Conservation (phyloP, 2,113 vertebrate genomes). For the Phrynocephalus versicolor region DNA sequence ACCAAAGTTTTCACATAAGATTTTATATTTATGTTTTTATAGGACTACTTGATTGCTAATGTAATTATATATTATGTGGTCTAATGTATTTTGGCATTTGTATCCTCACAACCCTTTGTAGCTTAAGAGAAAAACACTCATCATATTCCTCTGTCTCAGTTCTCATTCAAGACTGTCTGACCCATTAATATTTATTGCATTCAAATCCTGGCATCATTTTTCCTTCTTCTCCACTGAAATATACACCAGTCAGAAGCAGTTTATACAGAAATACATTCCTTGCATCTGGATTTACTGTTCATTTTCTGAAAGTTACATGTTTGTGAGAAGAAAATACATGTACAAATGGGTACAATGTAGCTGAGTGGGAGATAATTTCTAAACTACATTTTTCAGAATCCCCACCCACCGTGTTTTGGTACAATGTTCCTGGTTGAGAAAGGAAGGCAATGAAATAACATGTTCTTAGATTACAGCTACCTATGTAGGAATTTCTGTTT, state of each 20-base stretch:
- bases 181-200: not conserved
- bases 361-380: too few relatives aligned
- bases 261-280: not conserved
- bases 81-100: not conserved
- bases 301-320: not conserved
- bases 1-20: too few relatives aligned
- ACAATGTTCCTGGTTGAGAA: too few relatives aligned
- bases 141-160: not conserved
- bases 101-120: not conserved
- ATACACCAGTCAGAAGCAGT: not conserved
- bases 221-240: not conserved
- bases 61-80: not conserved
- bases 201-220: not conserved
- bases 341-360: not conserved
- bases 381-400: too few relatives aligned
- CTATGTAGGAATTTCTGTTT: too few relatives aligned
- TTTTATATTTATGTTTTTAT: too few relatives aligned
- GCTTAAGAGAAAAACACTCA: not conserved
- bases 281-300: not conserved
- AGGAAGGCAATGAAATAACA: too few relatives aligned
- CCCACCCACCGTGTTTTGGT: too few relatives aligned
- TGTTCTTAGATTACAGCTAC: too few relatives aligned
- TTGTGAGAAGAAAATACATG: too few relatives aligned
- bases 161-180: not conserved
- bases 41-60: too few relatives aligned